These are phyloP conservation scores for Neoscelio sp. DNA, from an alignment of 2,888 invertebrate species.

Conservation along the genomic window DNA sequence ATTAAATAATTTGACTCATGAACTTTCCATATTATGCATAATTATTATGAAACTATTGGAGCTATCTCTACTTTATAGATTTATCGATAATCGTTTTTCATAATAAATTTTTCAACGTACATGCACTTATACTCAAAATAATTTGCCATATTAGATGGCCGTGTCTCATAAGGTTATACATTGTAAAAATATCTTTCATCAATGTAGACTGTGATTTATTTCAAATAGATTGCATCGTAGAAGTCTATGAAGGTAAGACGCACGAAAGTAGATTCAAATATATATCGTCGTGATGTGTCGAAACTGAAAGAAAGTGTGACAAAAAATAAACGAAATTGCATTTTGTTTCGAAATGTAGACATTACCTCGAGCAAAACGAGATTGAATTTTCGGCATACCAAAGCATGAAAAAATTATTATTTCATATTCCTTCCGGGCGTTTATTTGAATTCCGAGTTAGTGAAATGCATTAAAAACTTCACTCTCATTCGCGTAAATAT, in stretches of 20 bases:
- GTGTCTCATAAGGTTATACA: too few relatives aligned
- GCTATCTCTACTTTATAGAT: too few relatives aligned
- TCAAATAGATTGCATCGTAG: conserved; percentile 28
- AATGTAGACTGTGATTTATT: conserved; percentile 30
- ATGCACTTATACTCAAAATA: too few relatives aligned
- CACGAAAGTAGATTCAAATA: conserved; percentile 34
- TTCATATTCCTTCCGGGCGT: not conserved
- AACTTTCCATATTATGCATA: too few relatives aligned
- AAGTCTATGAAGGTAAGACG: conserved; percentile 40
- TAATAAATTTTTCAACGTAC: too few relatives aligned
- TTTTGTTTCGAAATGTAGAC: not conserved
- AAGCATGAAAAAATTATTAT: conserved; percentile 14
- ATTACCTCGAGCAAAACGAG: not conserved
- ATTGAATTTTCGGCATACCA: conserved; percentile 9
- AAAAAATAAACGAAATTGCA: conserved; percentile 28
- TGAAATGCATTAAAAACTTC: too few relatives aligned
- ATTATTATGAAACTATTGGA: too few relatives aligned
- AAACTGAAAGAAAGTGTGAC: conserved; percentile 31
- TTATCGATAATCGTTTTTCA: too few relatives aligned
- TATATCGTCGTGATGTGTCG: conserved; percentile 33
- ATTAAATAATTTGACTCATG: too few relatives aligned
- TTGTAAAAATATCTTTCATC: not conserved
- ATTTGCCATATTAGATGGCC: too few relatives aligned
- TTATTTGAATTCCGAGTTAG: not conserved
- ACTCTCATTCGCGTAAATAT: too few relatives aligned